Conservation (phyloP, 1,140 invertebrate genomes). For the Leptinotarsa lineolata region DNA sequence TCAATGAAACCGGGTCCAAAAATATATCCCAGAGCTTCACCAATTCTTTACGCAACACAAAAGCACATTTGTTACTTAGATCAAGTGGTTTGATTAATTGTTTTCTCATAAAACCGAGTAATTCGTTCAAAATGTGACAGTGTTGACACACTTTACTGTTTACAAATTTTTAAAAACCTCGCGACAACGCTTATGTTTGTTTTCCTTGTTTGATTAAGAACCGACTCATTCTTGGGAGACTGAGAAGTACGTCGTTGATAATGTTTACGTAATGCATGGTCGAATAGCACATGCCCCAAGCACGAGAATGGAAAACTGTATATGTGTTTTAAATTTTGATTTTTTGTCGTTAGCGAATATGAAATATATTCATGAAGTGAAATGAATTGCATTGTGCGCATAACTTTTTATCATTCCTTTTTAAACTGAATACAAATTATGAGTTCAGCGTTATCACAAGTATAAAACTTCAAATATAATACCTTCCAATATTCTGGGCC, state of each 20-base stretch:
- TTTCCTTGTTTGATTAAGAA: background rate
- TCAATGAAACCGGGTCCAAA: conserved; percentile 16
- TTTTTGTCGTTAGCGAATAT: background rate
- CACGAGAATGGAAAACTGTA: background rate
- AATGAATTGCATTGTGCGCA: background rate
- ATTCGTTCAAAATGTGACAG: conserved; percentile 16
- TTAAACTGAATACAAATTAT: background rate
- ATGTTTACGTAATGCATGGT: background rate
- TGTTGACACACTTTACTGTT: conserved; percentile 28
- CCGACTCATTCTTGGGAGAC: background rate
- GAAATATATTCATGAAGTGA: background rate
- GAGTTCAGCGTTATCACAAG: background rate
- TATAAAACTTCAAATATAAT: background rate
- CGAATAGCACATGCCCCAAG: background rate
- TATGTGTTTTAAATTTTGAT: background rate
- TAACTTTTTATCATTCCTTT: background rate
- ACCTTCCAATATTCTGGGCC: no score
- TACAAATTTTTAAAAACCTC: conserved; percentile 22
- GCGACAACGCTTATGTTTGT: background rate
- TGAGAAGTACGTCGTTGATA: conserved; percentile 17
- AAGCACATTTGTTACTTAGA: conserved; percentile 7
- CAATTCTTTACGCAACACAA: background rate
- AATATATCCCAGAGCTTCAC: background rate
- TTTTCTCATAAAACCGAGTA: conserved; percentile 16
- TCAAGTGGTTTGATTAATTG: conserved; percentile 16